Percentiles rank a stretch among this genome's conserved stretches.
These are phyloP conservation scores for Oceanites oceanicus DNA, from an alignment of 2,113 vertebrate genomes.

Conservation along the genomic window DNA sequence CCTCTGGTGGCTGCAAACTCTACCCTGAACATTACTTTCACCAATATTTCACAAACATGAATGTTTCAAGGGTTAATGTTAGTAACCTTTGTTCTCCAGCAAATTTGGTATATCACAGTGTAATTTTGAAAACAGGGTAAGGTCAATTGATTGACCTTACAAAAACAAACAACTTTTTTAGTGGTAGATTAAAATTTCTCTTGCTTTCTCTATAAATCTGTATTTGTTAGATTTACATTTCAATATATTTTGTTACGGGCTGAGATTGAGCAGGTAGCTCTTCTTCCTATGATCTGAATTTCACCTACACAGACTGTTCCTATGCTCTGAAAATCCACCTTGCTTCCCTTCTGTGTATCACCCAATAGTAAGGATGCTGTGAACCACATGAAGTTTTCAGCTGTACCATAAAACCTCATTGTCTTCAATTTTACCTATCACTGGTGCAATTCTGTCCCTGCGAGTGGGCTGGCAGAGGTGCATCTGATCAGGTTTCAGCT, in stretches of 20 bases:
- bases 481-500: neutral
- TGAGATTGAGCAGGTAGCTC: neutral
- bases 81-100: neutral
- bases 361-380: neutral
- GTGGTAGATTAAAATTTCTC: neutral
- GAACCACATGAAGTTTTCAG: neutral
- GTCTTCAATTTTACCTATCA: neutral
- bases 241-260: neutral
- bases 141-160: neutral
- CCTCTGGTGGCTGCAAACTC: slow-evolving; percentile 20
- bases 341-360: neutral
- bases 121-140: neutral
- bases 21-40: neutral
- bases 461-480: neutral
- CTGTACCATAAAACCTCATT: neutral
- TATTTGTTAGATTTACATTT: neutral
- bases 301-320: neutral
- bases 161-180: neutral
- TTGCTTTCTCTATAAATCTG: neutral
- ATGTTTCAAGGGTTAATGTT: neutral
- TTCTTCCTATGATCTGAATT: neutral
- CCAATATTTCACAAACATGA: neutral
- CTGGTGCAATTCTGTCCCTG: neutral
- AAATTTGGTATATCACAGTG: neutral
- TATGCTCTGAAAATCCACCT: neutral